phyloP scores from a whole-genome alignment of 1,140 invertebrate genomes.

The Apis laboriosa region DNA sequence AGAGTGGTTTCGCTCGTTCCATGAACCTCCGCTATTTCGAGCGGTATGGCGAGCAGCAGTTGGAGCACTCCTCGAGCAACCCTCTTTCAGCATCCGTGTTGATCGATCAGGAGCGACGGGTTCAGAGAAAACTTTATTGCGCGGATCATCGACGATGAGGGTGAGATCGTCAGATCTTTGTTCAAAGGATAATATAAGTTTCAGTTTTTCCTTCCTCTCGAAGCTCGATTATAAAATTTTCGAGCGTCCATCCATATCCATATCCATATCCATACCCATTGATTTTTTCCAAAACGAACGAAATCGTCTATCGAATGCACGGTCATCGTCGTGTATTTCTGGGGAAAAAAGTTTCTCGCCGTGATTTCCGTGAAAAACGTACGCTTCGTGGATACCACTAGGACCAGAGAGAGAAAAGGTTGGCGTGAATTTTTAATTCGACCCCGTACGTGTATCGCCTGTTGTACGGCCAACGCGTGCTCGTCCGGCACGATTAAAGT shows the following conservation, averaged over 20 bases:
- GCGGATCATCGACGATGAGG: not conserved
- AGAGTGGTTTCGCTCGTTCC: conserved; percentile 55
- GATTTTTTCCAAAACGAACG: too few relatives aligned
- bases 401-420: conserved; percentile 29
- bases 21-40: conserved; percentile 31
- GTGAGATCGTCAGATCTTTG: not conserved
- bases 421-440: conserved; percentile 61
- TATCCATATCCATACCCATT: too few relatives aligned
- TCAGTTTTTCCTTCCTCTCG: too few relatives aligned
- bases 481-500: conserved; percentile 23
- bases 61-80: not conserved
- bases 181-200: too few relatives aligned
- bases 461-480: conserved; percentile 30
- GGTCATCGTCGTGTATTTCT: too few relatives aligned
- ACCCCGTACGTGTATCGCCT: conserved; percentile 20
- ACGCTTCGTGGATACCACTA: conserved; percentile 28
- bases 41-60: not conserved
- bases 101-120: not conserved
- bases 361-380: conserved; percentile 13
- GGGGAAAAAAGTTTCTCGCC: too few relatives aligned
- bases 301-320: too few relatives aligned
- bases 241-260: too few relatives aligned
- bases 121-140: not conserved
- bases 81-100: not conserved
- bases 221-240: too few relatives aligned